Base-by-base conservation (phyloP, 2,113 vertebrate species). In the Lates calcarifer region DNA sequence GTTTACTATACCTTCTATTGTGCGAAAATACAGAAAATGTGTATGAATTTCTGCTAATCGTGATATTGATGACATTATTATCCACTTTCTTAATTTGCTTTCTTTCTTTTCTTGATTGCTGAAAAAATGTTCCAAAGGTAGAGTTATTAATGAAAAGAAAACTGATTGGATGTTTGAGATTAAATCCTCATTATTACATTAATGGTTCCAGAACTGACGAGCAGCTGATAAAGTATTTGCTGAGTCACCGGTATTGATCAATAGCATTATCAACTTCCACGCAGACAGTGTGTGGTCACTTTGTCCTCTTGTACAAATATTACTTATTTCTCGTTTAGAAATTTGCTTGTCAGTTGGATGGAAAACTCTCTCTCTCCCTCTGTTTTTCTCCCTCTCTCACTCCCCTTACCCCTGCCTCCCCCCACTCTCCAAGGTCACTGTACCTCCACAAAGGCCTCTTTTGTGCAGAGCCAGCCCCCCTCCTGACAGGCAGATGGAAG, bases 361-460 rank as follows among this genome's bases (percentile, higher is more conserved):
- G 70, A 75, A 86, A 63, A 41, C 33, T 72, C 35, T 66, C 43
- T 24, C 20, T 47, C 28, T 39, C 49, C 63, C 43, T n/a, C n/a
- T 2, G 17, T n/a, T 24, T 53, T 29, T 29, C 35, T 28, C 29
- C 15, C 53, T 43, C 57, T 15, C 43, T 35, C 26, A 31, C 66
- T 29, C 62, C 24, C 53, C 49, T 18, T 17, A 45, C 41, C 66
- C 17, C 45, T 24, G 20, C 64, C 78, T 60, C 77, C 69, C 47
- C 15, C 53, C 29, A 14, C 76, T 82, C 57, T 71, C 64, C 80
- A 39, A 86, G 85, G 85, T 89, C 79, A 91, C 88, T 90, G 91
- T 92, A 91, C 68, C 64, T 81, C 83, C 83, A 94, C 91, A 94
- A 94, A 93, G 90, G 85, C 75, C 73, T 77, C 87, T 91, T 89